Evolutionary conservation across 2,113 vertebrate species (phyloP), one percentile per base, ranked within the genome.

Genomic region (Eudyptes chrysolophus): DNA sequence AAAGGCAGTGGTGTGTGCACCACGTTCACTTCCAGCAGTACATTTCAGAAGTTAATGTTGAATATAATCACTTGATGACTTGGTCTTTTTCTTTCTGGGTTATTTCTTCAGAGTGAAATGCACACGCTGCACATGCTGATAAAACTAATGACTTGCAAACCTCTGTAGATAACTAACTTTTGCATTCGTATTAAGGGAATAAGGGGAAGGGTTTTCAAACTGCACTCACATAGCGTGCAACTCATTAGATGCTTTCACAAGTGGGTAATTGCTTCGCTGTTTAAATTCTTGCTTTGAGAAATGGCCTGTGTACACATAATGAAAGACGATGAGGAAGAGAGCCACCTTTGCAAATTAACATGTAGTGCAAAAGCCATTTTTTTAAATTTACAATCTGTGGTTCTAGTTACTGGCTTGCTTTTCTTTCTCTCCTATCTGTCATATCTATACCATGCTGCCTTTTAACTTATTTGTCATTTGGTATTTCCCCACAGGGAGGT

Each of bases 401-500:
- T 71, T 95, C n/a, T 89, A 2, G 61, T 84, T 54, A 9, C 22
- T 89, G 36, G 3, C 20, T 83, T 36, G 13, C 36, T 83, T 66
- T 32, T 78, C 6, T 75, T 95, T 78, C 62, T 55, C 17, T 71
- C 51, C 44, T 46, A 2, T 80, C 32, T 88, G 20, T 70, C 32
- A 4, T 42, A 15, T n/a, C 38, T 64, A 1, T 46, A 42, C 44
- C 13, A 3, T 71, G 30, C 71, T 91, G 76, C 58, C 49, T 89
- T 89, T 66, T 81, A 68, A 89, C 8, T 5, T 69, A 16, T 21
- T 87, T 70, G 49, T 92, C 32, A 40, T 85, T 76, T 88, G 52
- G 13, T 86, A 8, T 93, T 87, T 79, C 62, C 70, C 36, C 46
- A 60, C 40, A 99, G 99, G 99, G 99, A 20, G 99, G 99, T 58